phyloP scores from a whole-genome alignment of 2,797 vertebrate genomes.

The Hephaestus fuliginosus region DNA sequence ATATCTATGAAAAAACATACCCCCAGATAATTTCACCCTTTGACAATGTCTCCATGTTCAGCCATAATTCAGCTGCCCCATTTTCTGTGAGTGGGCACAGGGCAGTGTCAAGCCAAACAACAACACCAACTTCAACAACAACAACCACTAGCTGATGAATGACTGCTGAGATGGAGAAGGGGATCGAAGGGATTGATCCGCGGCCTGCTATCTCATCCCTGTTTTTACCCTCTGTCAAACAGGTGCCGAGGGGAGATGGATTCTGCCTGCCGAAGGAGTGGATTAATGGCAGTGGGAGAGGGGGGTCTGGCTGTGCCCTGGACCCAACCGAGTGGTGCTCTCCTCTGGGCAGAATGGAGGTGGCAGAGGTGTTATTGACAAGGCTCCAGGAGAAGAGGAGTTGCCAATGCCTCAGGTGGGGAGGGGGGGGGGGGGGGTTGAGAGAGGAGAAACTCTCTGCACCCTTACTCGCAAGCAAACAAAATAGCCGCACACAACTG shows the following conservation, averaged over 20 bases:
- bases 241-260: slow-evolving; percentile 86
- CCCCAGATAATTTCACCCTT: neutral
- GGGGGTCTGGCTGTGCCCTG: slow-evolving; percentile 56
- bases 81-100: slow-evolving; percentile 34
- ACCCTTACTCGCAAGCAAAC: slow-evolving; percentile 9
- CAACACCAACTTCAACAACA: slow-evolving; percentile 75
- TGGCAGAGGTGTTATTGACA: slow-evolving; percentile 79
- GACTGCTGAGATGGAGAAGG: slow-evolving; percentile 78
- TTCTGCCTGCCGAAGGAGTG: slow-evolving; percentile 85
- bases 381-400: slow-evolving; percentile 64
- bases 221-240: slow-evolving; percentile 89
- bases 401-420: slow-evolving; percentile 65
- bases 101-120: slow-evolving; percentile 64
- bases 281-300: slow-evolving; percentile 83
- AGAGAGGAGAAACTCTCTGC: slow-evolving; percentile 48
- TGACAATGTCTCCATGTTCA: slow-evolving; percentile 2
- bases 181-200: slow-evolving; percentile 88
- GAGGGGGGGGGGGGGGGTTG: slow-evolving; percentile 50
- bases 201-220: slow-evolving; percentile 83
- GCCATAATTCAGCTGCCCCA: slow-evolving; percentile 49
- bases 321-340: slow-evolving; percentile 61
- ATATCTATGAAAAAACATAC: neutral
- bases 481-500: slow-evolving; percentile 4
- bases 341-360: slow-evolving; percentile 71
- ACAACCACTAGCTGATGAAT: slow-evolving; percentile 83